A percentile compares a stretch with the other conserved stretches of the same genome.
phyloP scores from a whole-genome alignment of 2,113 vertebrate species.

The Neotoma lepida region DNA sequence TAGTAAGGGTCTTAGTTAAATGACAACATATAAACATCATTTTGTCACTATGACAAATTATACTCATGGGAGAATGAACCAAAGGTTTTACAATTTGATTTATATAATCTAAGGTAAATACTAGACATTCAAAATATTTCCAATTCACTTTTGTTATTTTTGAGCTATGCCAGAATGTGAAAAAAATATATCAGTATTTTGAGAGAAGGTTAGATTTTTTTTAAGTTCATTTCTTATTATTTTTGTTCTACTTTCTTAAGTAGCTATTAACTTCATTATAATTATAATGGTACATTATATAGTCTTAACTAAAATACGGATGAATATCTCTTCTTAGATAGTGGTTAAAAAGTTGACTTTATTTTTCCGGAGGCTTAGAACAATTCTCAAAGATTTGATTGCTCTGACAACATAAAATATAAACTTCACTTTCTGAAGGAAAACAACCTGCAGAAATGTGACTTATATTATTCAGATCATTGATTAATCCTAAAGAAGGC shows the following conservation, averaged over 20 bases:
- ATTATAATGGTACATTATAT: background rate
- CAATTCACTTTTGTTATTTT: constrained; percentile 11
- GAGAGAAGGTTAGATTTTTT: constrained; percentile 18
- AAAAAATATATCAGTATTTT: background rate
- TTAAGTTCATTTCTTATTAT: constrained; percentile 24
- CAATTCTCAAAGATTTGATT: constrained; percentile 43
- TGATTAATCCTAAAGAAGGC: background rate
- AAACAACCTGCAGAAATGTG: background rate
- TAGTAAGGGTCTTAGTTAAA: constrained; percentile 11
- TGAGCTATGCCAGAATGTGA: background rate
- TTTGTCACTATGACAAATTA: constrained; percentile 20
- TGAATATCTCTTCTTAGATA: background rate
- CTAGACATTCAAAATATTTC: background rate
- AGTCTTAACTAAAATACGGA: background rate
- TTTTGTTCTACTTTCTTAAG: constrained; percentile 24
- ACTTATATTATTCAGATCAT: background rate
- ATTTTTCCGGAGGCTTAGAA: background rate
- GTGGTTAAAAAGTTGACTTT: background rate
- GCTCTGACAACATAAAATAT: background rate
- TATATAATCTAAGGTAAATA: constrained; percentile 32
- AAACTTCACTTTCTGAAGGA: constrained; percentile 27
- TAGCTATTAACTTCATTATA: background rate
- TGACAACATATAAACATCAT: background rate
- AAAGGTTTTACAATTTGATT: constrained; percentile 6
- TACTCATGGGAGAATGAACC: background rate